A percentile compares a stretch with the other conserved stretches of the same genome.
Evolutionary conservation across 2,888 invertebrate genomes (phyloP).

Genomic region (Endomychus coccineus): DNA sequence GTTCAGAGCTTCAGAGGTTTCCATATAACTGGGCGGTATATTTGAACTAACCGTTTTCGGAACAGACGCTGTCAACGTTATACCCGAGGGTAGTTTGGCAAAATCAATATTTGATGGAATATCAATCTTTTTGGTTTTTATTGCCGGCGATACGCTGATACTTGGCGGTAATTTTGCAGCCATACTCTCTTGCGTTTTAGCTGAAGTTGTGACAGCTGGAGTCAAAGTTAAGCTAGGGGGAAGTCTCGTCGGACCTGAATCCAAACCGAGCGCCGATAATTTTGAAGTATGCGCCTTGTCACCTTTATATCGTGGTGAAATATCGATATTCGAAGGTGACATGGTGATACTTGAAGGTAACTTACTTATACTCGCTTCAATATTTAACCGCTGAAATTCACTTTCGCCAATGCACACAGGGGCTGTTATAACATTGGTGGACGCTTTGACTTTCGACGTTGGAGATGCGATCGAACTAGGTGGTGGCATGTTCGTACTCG

Average conservation of each 20-base stretch:
- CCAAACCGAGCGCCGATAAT: constrained; percentile 4
- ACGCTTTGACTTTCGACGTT: no score
- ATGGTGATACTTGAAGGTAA: not conserved
- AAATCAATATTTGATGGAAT: constrained; percentile 1
- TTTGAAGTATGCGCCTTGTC: not conserved
- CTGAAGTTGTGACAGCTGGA: constrained; percentile 6
- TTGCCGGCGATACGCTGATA: not conserved
- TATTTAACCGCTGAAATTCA: constrained; percentile 6
- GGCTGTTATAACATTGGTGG: no score
- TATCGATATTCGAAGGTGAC: not conserved
- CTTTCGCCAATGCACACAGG: not conserved
- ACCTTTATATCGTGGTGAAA: not conserved
- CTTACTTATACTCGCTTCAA: constrained; percentile 12
- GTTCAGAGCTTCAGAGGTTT: no score
- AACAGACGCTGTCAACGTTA: constrained; percentile 8
- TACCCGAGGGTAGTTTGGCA: constrained; percentile 7
- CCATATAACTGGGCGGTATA: no score
- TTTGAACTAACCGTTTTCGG: constrained; percentile 2
- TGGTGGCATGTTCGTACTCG: constrained; percentile 6
- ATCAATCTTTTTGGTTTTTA: no score
- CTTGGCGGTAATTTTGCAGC: not conserved
- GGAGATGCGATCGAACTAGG: constrained; percentile 1
- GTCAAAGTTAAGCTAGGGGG: constrained; percentile 17
- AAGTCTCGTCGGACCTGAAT: constrained; percentile 15
- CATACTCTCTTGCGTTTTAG: not conserved